Conservation (phyloP, 2,113 vertebrate species). For the Ciconia boyciana region DNA sequence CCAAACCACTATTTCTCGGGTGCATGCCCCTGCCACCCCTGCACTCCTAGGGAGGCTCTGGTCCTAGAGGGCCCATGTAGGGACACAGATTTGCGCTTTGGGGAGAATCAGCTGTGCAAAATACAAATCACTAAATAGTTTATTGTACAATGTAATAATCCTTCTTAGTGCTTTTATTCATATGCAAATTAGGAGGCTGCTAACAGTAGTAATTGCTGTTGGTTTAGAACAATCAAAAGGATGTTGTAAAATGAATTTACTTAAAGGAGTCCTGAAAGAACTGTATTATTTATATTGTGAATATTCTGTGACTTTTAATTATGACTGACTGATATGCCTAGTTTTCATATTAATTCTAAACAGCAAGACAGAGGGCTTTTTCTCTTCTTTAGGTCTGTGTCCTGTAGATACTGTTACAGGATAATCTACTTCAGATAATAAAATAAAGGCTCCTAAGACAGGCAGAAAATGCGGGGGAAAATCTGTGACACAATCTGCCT, state of each 20-base stretch:
- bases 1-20: neutral
- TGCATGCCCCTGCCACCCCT: neutral
- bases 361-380: neutral
- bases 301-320: neutral
- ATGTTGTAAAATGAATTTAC: neutral
- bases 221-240: neutral
- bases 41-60: neutral
- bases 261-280: neutral
- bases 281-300: neutral
- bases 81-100: neutral
- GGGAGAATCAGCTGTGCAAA: neutral
- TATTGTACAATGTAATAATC: neutral
- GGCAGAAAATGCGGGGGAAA: neutral
- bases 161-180: neutral
- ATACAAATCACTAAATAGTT: neutral
- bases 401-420: neutral
- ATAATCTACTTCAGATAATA: constrained; percentile 17
- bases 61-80: neutral
- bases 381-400: neutral
- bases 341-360: neutral
- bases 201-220: neutral
- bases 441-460: neutral
- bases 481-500: constrained; percentile 18
- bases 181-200: neutral
- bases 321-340: neutral